phyloP scores from a whole-genome alignment of 2,113 vertebrate genomes.

The Sylvietta virens region DNA sequence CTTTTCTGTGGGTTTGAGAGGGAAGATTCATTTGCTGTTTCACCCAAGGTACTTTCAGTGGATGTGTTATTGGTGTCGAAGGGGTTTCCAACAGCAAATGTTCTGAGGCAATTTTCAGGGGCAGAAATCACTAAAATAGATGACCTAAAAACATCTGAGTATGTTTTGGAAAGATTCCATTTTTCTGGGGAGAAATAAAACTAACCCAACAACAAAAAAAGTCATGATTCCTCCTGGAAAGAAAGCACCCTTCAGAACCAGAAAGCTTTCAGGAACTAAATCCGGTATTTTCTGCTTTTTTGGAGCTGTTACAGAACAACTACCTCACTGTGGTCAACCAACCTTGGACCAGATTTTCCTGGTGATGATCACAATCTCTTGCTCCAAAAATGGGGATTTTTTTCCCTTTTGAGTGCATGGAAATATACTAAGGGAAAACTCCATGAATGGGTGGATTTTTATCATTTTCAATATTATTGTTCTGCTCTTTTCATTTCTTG shows the following conservation, averaged over 20 bases:
- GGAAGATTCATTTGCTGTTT: not conserved
- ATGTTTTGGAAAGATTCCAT: not conserved
- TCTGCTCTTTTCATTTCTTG: not conserved
- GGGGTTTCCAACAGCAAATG: not conserved
- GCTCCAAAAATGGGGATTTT: not conserved
- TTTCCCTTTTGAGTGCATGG: not conserved
- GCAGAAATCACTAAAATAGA: not conserved
- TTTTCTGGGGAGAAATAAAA: not conserved
- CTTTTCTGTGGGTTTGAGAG: not conserved
- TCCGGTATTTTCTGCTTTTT: not conserved
- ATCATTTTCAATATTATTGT: not conserved
- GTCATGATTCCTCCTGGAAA: not conserved
- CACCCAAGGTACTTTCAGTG: not conserved
- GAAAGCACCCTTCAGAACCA: not conserved
- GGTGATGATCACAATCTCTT: not conserved
- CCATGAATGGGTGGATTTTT: not conserved
- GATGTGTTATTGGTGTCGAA: not conserved
- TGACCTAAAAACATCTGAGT: not conserved
- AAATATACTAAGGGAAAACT: not conserved
- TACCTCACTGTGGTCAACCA: not conserved
- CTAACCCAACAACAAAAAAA: not conserved
- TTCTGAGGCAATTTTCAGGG: not conserved
- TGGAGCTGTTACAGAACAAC: not conserved
- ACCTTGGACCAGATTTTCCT: not conserved
- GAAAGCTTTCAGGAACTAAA: not conserved